A percentile compares a stretch with the other conserved stretches of the same genome.
Evolutionary conservation across 2,888 invertebrate genomes (phyloP).

Genomic region (Zeuzera pyrina): DNA sequence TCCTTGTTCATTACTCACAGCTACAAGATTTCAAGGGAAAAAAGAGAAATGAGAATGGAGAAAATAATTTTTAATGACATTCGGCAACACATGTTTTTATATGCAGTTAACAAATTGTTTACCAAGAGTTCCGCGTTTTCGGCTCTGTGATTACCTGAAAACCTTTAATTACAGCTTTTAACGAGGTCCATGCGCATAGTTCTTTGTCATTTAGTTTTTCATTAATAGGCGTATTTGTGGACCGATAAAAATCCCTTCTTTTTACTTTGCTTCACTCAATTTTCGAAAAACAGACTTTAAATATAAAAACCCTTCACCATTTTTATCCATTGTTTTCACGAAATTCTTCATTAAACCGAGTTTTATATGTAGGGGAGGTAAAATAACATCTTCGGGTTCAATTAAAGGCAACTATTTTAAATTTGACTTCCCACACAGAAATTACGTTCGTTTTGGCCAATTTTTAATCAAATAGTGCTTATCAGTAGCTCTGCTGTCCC

Average conservation of each 20-base stretch:
- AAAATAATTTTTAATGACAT: conserved; percentile 1
- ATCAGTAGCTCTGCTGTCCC: conserved; percentile 7
- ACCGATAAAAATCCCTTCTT: conserved; percentile 8
- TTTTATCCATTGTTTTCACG: conserved; percentile 3
- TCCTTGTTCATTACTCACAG: conserved; percentile 5
- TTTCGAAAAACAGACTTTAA: conserved; percentile 3
- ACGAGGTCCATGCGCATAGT: not conserved
- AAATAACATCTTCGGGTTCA: conserved; percentile 6
- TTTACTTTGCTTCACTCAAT: conserved; percentile 6
- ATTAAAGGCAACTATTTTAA: conserved; percentile 3
- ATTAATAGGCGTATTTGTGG: conserved; percentile 4
- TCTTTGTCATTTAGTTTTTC: conserved; percentile 4
- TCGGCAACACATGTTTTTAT: conserved; percentile 4
- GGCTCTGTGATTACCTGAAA: conserved; percentile 6
- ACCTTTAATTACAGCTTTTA: conserved; percentile 7
- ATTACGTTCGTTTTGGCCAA: conserved; percentile 6
- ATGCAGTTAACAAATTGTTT: conserved; percentile 6
- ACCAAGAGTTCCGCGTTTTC: conserved; percentile 4
- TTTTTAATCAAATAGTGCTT: conserved; percentile 6
- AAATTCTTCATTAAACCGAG: conserved; percentile 3
- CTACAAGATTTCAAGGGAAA: conserved; percentile 6
- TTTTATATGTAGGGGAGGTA: conserved; percentile 6
- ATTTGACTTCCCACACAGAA: conserved; percentile 5
- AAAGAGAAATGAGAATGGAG: conserved; percentile 5
- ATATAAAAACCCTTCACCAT: conserved; percentile 6